Evolutionary conservation across 2,888 invertebrate genomes (phyloP).

Genomic region (Drosophila neonasuta): DNA sequence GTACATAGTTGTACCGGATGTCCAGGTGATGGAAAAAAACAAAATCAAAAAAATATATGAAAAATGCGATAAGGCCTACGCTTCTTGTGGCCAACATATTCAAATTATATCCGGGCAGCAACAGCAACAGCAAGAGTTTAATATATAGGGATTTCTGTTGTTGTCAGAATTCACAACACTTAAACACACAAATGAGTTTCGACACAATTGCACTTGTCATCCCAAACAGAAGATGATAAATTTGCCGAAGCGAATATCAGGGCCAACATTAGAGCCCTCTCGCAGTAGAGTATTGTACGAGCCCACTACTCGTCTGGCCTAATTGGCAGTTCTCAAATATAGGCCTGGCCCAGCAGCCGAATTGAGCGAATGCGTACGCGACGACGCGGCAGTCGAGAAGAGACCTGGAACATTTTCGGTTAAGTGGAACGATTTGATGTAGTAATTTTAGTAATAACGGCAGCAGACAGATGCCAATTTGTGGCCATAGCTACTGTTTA

Average conservation of each 20-base stretch:
- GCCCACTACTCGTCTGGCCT: constrained; percentile 26
- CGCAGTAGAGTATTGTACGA: constrained; percentile 34
- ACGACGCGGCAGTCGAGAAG: constrained; percentile 37
- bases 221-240: constrained; percentile 6
- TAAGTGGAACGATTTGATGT: constrained; percentile 71
- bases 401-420: constrained; percentile 56
- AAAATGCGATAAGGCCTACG: constrained; percentile 23
- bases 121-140: not conserved
- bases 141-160: not conserved
- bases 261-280: constrained; percentile 51
- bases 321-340: constrained; percentile 57
- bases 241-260: not conserved
- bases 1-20: constrained; percentile 55
- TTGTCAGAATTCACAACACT: not conserved
- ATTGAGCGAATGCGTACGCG: constrained; percentile 40
- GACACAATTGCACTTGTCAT: constrained; percentile 9
- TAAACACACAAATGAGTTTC: not conserved
- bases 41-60: constrained; percentile 24
- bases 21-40: constrained; percentile 41
- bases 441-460: constrained; percentile 72
- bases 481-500: constrained; percentile 66
- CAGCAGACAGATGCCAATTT: constrained; percentile 61
- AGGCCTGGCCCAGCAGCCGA: constrained; percentile 25
- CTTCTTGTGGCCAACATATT: constrained; percentile 38
- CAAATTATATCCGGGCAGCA: constrained; percentile 62